Evolutionary conservation across 2,888 invertebrate genomes (phyloP).

Genomic region (Acleris cristana): DNA sequence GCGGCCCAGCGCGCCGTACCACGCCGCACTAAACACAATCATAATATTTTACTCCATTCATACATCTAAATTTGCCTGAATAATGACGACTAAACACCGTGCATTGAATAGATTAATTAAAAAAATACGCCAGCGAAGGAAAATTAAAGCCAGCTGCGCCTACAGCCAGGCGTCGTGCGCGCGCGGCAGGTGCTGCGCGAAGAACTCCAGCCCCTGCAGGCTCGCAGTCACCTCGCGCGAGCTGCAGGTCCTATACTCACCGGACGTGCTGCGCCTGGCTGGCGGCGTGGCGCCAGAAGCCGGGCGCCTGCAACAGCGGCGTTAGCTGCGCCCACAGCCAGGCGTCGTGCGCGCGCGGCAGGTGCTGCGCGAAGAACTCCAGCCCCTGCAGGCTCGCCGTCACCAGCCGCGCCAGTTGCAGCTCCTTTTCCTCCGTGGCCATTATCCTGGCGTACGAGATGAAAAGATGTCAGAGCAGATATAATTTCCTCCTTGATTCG

Average conservation of each 20-base stretch:
- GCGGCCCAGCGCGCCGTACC: constrained; percentile 86
- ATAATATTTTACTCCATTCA: neutral
- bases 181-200: constrained; percentile 79
- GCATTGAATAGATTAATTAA: too few relatives aligned
- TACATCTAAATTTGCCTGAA: neutral
- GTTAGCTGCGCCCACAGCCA: constrained; percentile 79
- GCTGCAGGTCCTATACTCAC: constrained; percentile 44
- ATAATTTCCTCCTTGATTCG: too few relatives aligned
- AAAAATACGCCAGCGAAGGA: too few relatives aligned
- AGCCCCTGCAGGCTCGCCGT: constrained; percentile 57
- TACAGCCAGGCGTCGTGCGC: constrained; percentile 82
- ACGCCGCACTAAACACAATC: constrained; percentile 79
- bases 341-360: constrained; percentile 75
- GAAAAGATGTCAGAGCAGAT: neutral
- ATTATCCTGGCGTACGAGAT: constrained; percentile 48
- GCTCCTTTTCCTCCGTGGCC: constrained; percentile 51
- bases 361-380: constrained; percentile 45
- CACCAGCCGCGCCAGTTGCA: constrained; percentile 46
- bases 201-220: constrained; percentile 54
- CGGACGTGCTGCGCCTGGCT: constrained; percentile 68
- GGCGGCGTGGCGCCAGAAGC: constrained; percentile 89
- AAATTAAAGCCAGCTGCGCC: constrained; percentile 42
- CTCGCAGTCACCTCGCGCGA: constrained; percentile 48
- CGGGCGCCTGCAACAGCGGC: constrained; percentile 79
- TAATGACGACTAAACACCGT: too few relatives aligned